Base-by-base conservation (phyloP, 2,113 vertebrate genomes). In the Girardinichthys multiradiatus region DNA sequence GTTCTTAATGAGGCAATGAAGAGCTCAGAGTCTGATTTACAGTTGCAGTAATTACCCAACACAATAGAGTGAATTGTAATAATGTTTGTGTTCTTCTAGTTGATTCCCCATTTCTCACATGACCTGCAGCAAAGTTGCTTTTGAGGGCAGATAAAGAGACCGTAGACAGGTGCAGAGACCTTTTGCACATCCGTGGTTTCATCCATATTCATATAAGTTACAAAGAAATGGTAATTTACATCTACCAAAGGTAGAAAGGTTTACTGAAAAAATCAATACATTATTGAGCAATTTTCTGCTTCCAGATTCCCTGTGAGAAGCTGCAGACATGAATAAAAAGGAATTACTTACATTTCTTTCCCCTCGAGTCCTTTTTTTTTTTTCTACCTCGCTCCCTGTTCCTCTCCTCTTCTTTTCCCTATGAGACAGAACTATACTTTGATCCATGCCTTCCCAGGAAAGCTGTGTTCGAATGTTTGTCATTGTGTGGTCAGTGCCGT, bases 341-440 rank as follows among this genome's bases (percentile, higher is more conserved):
- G 64, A 76, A 72, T 79, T 78, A 87, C 90, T 92, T 69, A 87
- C 90, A 85, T 89, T 83, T 87, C 37, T 73, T 80, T 70, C 35
- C 72, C 54, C 65, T 71, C 67, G 68, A 76, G 77, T 73, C 51
- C 80, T 77, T 70, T 70, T 77, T 67, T 67, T 61, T 61, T 66
- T 35, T 45, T 74, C 69, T 71, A 31, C 24, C 31, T 13, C 70
- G 73, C 33, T 70, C 21, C 21, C 68, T 45, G 26, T 39, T 80
- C 48, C 5, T 6, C 66, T 83, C 31, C 19, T 8, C 58, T 65
- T 76, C 72, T 63, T 71, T 64, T 51, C 57, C 51, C 26, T 74
- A 75, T 67, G 64, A 59, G 74, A 64, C 57, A 64, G 19, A 59
- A 70, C 35, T 51, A 24, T 35, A 39, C 30, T 57, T 21, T 39